Evolutionary conservation across 2,888 invertebrate species (phyloP), one percentile per base, ranked within the genome.

Genomic region (Coelinius sp.): DNA sequence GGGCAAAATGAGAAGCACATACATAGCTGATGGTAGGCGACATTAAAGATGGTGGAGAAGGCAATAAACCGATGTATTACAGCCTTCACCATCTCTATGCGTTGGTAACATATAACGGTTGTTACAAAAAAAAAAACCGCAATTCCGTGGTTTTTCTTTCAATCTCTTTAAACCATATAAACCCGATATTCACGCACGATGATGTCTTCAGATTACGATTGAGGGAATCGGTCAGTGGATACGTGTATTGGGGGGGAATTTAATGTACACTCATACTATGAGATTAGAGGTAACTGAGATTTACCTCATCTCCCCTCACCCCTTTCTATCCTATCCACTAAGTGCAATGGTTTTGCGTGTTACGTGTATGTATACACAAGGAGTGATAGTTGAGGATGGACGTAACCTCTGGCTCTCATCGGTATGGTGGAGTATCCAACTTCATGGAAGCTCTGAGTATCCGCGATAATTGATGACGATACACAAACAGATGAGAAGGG

Each of bases 401-500:
- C 17, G 46, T 20, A 49, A 49, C 46, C 20, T 20, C 46, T 49
- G 20, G 46, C 46, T 20, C 46, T 49, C 46, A 14, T 49, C 46
- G 20, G 20, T 20, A 49, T 49, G 4, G 70, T 52, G 73, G n/a
- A 62, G 70, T 74, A 66, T 35, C 59, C 72, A 68, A 69, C 70
- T 71, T 72, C 64, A 72, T 64, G 62, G 68, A 56, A 67, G 81
- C 77, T 62, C 74, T 70, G 80, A 81, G 80, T 78, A 77, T 77
- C 78, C 74, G 76, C 78, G 79, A 79, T 81, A 84, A 84, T 84
- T 82, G 80, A 85, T 84, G 82, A 76, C 25, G 71, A 71, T 83
- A 79, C 77, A 80, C 82, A 82, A 84, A 82, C 85, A 84, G 80
- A 69, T 53, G 59, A 62, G 46, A 14, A 17, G 46, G 52, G 64